phyloP scores from a whole-genome alignment of 2,113 vertebrate genomes.

The Agelaius phoeniceus region DNA sequence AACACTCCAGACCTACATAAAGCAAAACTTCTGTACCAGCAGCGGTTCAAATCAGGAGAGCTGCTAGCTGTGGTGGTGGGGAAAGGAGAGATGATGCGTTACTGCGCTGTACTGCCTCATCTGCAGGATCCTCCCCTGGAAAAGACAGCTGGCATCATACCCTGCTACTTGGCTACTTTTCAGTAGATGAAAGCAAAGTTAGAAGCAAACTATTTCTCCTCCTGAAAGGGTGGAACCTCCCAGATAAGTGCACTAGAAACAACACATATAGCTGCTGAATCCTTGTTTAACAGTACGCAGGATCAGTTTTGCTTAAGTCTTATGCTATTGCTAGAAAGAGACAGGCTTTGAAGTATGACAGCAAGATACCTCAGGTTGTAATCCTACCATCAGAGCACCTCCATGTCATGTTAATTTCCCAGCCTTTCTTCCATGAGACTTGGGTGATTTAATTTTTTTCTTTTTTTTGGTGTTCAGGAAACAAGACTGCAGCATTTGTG shows the following conservation, averaged over 20 bases:
- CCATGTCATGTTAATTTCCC: neutral
- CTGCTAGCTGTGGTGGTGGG: neutral
- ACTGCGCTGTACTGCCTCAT: neutral
- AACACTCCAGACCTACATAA: neutral
- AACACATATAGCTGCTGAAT: neutral
- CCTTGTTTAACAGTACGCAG: neutral
- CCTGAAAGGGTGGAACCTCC: neutral
- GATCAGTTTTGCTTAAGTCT: neutral
- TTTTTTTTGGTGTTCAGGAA: neutral
- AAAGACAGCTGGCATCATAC: neutral
- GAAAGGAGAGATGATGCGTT: neutral
- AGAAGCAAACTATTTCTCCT: neutral
- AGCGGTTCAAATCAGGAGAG: neutral
- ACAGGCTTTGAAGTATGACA: neutral
- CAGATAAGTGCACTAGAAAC: neutral
- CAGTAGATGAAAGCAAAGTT: neutral
- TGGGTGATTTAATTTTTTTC: no score
- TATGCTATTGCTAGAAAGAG: neutral
- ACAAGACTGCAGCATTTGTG: neutral
- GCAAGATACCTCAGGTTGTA: neutral
- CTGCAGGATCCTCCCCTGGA: neutral
- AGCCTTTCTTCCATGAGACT: neutral
- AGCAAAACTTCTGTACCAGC: neutral
- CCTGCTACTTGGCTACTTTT: neutral
- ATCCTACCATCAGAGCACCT: neutral